Evolutionary conservation across 2,797 vertebrate species (phyloP), one percentile per base, ranked within the genome.

Genomic region (Pseudomugil tenellus): DNA sequence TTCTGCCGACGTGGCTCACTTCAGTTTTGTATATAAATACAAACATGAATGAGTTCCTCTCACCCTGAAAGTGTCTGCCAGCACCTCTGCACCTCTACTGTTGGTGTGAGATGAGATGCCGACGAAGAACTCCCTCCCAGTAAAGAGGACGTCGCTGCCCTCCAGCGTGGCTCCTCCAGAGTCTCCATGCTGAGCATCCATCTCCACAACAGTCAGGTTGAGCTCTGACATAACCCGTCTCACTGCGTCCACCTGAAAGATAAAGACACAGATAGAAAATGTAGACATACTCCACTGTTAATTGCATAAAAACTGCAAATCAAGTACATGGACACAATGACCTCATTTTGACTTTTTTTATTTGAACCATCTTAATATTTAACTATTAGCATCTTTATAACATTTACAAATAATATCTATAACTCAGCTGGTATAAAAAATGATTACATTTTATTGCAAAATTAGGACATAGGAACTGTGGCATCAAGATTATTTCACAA

Each of bases 81-180:
- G 93, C 63, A 96, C 92, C 80, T 97, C 95, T 0, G 96, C 96
- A 61, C 96, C 96, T 62, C 91, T 89, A 81, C 93, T 95, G 91
- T 97, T 97, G 80, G 96, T 97, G 94, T 96, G 94, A 59, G 95
- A 95, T 14, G 96, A 98, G 74, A 97, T 92, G 19, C 96, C 96
- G 29, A 98, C 95, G 2, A 98, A 98, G 89, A 98, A 97, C 86
- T 97, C 96, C 67, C 92, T 93, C 53, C 96, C 96, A 0, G 96
- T 98, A 89, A 97, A 98, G 46, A 98, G 94, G 31, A 98, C 91
- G 16, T 98, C 96, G 0, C 95, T 96, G 84, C 96, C 96, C 73
- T 98, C 96, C 79, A 98, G 82, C 0, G 95, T 96, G 12, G 96
- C 96, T 34, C 90, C 95, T 25, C 90, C 95, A 0, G 87, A 86